Evolutionary conservation across 37 sponge, comb jelly and placozoan species (phyloP).

Genomic region (Chondrilla cf. caribensis): DNA sequence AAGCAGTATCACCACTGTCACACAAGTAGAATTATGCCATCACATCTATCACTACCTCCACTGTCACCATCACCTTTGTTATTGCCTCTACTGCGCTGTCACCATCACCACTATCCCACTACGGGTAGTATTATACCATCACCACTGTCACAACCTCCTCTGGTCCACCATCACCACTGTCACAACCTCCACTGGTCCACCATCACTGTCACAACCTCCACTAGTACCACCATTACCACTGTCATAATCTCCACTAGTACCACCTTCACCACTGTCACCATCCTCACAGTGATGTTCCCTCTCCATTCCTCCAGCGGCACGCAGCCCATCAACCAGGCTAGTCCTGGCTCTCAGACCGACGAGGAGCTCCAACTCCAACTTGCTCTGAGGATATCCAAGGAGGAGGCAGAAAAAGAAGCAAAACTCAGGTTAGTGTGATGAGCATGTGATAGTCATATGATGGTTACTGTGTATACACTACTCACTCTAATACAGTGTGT

Average conservation of each 20-base stretch:
- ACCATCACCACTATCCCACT: not conserved
- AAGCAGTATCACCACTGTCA: no score
- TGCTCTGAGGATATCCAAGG: slow-evolving; percentile 89
- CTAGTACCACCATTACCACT: no score
- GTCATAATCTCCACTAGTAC: no score
- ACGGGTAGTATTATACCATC: not conserved
- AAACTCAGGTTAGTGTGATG: slow-evolving; percentile 38
- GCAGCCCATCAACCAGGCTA: slow-evolving; percentile 69
- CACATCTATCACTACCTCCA: no score
- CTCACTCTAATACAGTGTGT: not conserved
- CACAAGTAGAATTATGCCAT: no score
- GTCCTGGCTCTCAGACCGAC: slow-evolving; percentile 69
- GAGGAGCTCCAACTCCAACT: slow-evolving; percentile 94
- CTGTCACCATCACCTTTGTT: no score
- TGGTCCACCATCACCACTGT: not conserved
- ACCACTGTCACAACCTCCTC: not conserved
- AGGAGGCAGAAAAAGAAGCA: slow-evolving; percentile 85
- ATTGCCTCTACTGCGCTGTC: no score
- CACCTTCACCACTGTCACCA: no score
- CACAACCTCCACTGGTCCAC: not conserved
- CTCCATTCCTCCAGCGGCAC: not conserved
- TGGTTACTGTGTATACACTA: not conserved
- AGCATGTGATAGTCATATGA: not conserved
- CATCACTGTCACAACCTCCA: no score
- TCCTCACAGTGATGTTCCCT: no score